Evolutionary conservation across 2,113 vertebrate species (phyloP).

Genomic region (Mastomys coucha): DNA sequence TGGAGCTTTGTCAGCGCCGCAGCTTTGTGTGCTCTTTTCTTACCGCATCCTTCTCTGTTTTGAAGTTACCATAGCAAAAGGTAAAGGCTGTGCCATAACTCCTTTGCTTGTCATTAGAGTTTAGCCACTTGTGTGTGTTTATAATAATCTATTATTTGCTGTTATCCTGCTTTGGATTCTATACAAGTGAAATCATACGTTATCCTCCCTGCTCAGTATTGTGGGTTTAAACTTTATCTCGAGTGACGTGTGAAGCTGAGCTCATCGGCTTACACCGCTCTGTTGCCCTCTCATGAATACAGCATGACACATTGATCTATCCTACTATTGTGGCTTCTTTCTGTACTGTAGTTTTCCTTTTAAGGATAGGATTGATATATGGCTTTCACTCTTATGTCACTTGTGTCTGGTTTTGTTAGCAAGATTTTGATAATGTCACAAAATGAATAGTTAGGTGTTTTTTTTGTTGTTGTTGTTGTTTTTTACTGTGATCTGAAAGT

Average conservation of each 20-base stretch:
- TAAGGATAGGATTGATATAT: background rate
- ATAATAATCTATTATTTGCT: background rate
- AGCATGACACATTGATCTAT: background rate
- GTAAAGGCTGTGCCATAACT: background rate
- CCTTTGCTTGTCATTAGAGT: background rate
- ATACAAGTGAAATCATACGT: background rate
- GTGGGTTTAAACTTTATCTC: conserved; percentile 8
- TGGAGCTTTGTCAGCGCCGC: rapidly evolving
- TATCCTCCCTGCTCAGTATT: background rate
- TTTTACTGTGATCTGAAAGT: background rate
- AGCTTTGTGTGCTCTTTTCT: background rate
- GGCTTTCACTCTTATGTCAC: background rate
- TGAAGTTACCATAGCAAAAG: background rate
- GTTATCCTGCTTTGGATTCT: background rate
- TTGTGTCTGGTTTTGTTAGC: conserved; percentile 44
- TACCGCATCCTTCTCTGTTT: background rate
- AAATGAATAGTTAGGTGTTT: background rate
- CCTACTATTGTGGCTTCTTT: background rate
- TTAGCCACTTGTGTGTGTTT: background rate
- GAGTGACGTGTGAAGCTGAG: background rate
- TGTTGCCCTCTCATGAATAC: background rate
- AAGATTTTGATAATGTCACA: conserved; percentile 19
- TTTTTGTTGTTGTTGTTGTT: no score
- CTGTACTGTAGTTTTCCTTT: conserved; percentile 7
- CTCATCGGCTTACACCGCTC: background rate